Base-by-base conservation (phyloP, 1,140 invertebrate genomes). In the Drosophila sulfurigaster region DNA sequence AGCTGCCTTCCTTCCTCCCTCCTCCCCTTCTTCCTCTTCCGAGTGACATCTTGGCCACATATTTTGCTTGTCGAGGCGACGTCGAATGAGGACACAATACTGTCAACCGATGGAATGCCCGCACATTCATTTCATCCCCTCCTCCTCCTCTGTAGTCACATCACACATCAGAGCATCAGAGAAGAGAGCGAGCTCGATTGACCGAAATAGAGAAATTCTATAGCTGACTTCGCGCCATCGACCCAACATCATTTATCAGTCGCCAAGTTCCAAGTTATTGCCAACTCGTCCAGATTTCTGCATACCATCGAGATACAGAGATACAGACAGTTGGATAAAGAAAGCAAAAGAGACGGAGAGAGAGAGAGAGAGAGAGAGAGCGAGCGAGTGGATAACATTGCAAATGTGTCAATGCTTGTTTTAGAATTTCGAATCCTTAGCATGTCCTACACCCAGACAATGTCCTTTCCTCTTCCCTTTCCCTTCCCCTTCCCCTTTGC, bases 1-100 rank as follows among this genome's bases (percentile, higher is more conserved):
- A 45, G 68, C 69, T 25, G 20, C 20, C 20, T 25, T 63, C 30
- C 16, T 28, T 7, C 63, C 28, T 65, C 32, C 32, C 1, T 32
- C 66, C 59, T 51, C 35, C 68, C 65, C 5, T 32, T 32, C 43
- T 43, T 10, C 10, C 15, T 25, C 20, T 57, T 51, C 62, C 51
- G 43, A 65, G 43, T 89, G 85, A 89, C 81, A 85, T 89, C 86
- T 91, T 89, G 86, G 86, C 86, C 86, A 89, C 86, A 89, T 90
- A 89, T 89, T 89, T 89, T 90, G 87, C 86, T 89, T 90, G 86
- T 89, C 86, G 86, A 71, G 77, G 77, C 74, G 74, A 72, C 68
- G 48, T 62, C 76, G 76, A 81, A 74, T 78, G 66, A 79, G 83
- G 81, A 89, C 81, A 88, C 82, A 85, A 80, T 91, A 90, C 78